These are phyloP conservation scores for Heterodera carotae DNA, from an alignment of 1,140 invertebrate genomes.

Conservation along the genomic window DNA sequence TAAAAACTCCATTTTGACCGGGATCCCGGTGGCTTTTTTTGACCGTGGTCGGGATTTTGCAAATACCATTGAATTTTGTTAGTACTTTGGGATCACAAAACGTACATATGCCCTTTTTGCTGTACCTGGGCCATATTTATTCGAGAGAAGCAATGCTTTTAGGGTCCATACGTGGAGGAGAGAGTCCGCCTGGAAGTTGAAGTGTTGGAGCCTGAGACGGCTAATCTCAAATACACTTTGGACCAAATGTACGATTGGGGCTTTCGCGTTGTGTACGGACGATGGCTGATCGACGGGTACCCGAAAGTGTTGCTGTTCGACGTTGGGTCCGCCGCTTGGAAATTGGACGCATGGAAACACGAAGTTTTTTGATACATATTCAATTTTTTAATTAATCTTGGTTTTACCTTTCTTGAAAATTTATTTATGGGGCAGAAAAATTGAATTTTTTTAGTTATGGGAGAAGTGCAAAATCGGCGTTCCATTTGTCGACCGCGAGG, in stretches of 20 bases:
- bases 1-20: no score
- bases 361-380: conserved; percentile 68
- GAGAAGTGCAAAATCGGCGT: conserved; percentile 83
- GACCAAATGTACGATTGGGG: conserved; percentile 81
- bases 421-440: no score
- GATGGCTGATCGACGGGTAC: conserved; percentile 98
- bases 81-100: no score
- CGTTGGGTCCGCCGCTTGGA: conserved; percentile 92
- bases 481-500: conserved; percentile 90
- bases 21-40: no score
- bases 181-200: conserved; percentile 90
- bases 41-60: no score
- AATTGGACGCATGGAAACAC: conserved; percentile 91
- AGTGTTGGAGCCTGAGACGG: conserved; percentile 78
- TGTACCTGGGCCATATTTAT: no score
- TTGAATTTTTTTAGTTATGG: conserved; percentile 76
- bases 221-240: conserved; percentile 79
- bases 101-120: no score
- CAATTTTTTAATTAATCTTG: no score
- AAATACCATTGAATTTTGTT: no score
- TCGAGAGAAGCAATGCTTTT: no score
- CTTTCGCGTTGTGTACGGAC: conserved; percentile 87
- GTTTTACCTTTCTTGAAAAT: no score
- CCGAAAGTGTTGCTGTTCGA: conserved; percentile 97
- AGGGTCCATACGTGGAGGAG: conserved; percentile 88